Evolutionary conservation across 2,888 invertebrate genomes (phyloP), one percentile per base, ranked within the genome.

Genomic region (Lampropteryx suffumata): DNA sequence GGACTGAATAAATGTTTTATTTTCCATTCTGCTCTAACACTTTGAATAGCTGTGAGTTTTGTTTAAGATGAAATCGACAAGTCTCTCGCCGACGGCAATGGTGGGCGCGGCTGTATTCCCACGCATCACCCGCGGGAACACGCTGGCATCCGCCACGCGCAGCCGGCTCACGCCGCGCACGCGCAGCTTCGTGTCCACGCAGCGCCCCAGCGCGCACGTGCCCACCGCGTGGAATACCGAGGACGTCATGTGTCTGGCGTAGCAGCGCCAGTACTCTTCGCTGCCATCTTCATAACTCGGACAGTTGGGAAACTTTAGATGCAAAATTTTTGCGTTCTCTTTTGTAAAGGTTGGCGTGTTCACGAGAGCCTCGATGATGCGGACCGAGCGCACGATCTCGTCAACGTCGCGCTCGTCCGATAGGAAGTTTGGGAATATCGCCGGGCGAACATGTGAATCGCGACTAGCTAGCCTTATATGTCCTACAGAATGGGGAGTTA

Each of bases 51-150:
- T 4, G 17, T 4, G 17, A 7, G 24, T 24, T 29, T 4, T 9
- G n/a, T 64, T 41, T 2, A 67, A 29, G 2, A 78, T 44, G n/a
- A 82, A 67, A 40, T 82, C 73, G 0, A 69, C 72, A 1, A 73
- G 54, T 27, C 74, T 66, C 53, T 84, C 84, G 0, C 81, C 84
- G 14, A 84, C 53, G 0, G 83, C 84, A 8, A 85, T 58, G 28
- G 71, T 53, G 1, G 69, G 51, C 4, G 85, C 82, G 7, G 71
- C 83, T 1, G 84, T 77, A 59, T 75, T 82, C 0, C 69, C 80
- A 7, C 76, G 69, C 24, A 76, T 73, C 27, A 69, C 54, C 1
- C 14, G 13, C 1, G 80, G 81, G 56, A 79, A 32, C 44, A 56
- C 76, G 46, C 74, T 61, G 11, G 71, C 65, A 63, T 84, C 84